Conservation (phyloP, 2,797 vertebrate species). For the Sebastes minor region DNA sequence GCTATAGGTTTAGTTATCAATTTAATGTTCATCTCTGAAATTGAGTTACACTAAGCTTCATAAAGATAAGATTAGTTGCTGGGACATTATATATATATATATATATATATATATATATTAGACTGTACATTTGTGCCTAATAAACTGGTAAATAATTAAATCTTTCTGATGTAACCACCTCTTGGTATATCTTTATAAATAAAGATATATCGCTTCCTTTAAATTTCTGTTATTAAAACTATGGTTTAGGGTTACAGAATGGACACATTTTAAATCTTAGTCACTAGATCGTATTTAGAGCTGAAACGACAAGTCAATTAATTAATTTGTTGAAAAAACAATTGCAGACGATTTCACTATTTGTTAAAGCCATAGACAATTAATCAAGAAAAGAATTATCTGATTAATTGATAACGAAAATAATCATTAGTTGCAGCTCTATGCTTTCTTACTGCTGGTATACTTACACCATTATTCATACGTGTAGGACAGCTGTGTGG, state of each 20-base stretch:
- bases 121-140: neutral
- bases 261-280: neutral
- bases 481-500: constrained; percentile 4
- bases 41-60: neutral
- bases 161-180: neutral
- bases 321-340: neutral
- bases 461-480: neutral
- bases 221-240: neutral
- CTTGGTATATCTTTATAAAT: neutral
- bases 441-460: neutral
- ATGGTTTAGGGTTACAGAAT: neutral
- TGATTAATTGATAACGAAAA: neutral
- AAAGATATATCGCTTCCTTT: neutral
- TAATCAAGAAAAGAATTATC: neutral
- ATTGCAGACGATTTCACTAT: neutral
- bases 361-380: neutral
- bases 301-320: neutral
- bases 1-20: neutral
- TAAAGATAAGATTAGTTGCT: neutral
- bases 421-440: neutral
- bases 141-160: neutral
- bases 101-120: too few relatives aligned
- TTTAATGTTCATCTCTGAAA: neutral
- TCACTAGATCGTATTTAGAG: neutral
- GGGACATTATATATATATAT: neutral